Base-by-base conservation (phyloP, 2,888 invertebrate genomes). In the Nomada lathburiana region DNA sequence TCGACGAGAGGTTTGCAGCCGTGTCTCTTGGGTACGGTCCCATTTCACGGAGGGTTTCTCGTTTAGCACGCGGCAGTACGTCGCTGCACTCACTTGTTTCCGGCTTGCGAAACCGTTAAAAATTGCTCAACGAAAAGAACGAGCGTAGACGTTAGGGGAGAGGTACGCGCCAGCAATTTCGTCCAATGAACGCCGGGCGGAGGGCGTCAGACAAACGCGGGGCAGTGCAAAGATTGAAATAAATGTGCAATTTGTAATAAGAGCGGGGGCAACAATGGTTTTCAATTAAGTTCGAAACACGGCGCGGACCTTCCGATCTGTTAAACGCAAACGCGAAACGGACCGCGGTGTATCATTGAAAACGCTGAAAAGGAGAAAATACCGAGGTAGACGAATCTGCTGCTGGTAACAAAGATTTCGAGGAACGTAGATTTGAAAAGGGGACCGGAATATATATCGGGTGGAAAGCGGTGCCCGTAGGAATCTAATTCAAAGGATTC, bases 41-140 rank as follows among this genome's bases (percentile, higher is more conserved):
- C 76, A 80, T 77, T 80, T 80, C 64, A 36, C 50, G 52, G 57
- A 29, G 50, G 50, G 64, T 57, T 71, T 71, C 79, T 67, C 70
- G 74, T 79, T 78, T 50, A 63, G 47, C 67, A 76, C 65, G 60
- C 62, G 65, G 50, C 59, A 7, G 23, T 44, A 42, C 50, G 71
- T 59, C 9, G 1, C 16, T 23, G 36, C 16, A n/a, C 20, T 52
- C 1, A 42, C 23, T 65, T 20, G 44, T 65, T 69, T 64, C 20
- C 26, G 36, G 29, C 53, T 44, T 23, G 16, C 29, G 29, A 23
- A 62, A 50, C 23, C 53, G 69, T 55, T 59, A 70, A 79, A 64
- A 70, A 65, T 67, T 55, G 36, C 52, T 11, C n/a, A 16, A 0
- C 50, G 10, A 60, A 7, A n/a, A 20, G 42, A 9, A 10, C 36